Base-by-base conservation (phyloP, 2,797 vertebrate species). In the Diplodus sargus region DNA sequence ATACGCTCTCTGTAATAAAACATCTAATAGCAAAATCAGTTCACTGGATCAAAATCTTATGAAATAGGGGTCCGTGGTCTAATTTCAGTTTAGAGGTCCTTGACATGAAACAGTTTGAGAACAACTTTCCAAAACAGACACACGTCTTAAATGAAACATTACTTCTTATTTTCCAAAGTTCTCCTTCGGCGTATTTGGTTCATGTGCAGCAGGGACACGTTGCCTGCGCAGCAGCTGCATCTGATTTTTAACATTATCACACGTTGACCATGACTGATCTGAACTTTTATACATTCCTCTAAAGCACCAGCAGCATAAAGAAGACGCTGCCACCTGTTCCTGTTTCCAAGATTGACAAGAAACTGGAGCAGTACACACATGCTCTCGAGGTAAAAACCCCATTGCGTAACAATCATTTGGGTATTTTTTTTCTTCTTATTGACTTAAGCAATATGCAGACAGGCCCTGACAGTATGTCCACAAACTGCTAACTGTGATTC, bases 301-400 rank as follows among this genome's bases (percentile, higher is more conserved):
- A 12, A 77, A 93, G 84, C 88, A 96, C 95, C 70, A 96, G 94
- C 91, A 96, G 87, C 49, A 78, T 96, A 53, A 97, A 96, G 94
- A 98, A 95, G 92, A 95, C 90, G 1, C 92, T 92, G 49, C 87
- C 95, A 0, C 94, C 95, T 8, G 81, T 95, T 14, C 90, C 94
- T 3, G 93, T 98, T 77, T 96, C 96, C 5, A 98, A 95, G 93
- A 97, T 99, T 0, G 96, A 97, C 57, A 95, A 95, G 83, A 93
- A 93, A 23, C 93, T 98, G 92, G 97, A 98, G 77, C 96, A 96
- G 90, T 99, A 99, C 87, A 96, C 96, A 0, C 96, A 97, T 42
- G 97, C 97, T 64, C 88, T 97, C 0, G 96, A 98, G 97, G 98
- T 99, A 87, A 74, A 25, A 73, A 66, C 28, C 39, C n/a, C 15